phyloP scores from a whole-genome alignment of 2,113 vertebrate genomes.

The Terrapene triunguis region DNA sequence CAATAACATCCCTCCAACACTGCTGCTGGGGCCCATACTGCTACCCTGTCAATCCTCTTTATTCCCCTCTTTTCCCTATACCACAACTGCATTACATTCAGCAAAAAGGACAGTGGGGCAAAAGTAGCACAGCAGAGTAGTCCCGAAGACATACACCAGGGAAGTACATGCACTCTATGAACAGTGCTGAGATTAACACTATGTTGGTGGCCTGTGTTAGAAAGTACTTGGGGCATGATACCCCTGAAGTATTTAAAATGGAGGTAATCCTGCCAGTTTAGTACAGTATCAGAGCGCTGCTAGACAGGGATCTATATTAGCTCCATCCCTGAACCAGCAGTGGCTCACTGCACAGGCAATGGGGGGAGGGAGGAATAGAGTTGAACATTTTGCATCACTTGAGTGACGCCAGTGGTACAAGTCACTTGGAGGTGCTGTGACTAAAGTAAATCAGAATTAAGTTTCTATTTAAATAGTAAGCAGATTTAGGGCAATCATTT shows the following conservation, averaged over 20 bases:
- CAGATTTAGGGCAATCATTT: neutral
- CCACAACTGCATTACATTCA: fast-evolving
- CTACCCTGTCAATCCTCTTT: neutral
- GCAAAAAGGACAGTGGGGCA: neutral
- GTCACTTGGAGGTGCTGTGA: neutral
- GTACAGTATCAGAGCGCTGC: neutral
- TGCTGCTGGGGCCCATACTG: too few species aligned
- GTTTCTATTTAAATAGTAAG: neutral
- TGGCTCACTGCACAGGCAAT: fast-evolving
- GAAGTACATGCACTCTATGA: neutral
- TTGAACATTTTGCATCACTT: neutral
- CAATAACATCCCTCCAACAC: too few species aligned
- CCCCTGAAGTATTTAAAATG: neutral
- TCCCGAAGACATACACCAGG: fast-evolving
- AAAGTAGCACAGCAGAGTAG: fast-evolving
- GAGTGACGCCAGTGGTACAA: neutral
- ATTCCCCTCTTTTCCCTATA: neutral
- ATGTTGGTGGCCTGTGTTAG: neutral
- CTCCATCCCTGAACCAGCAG: fast-evolving
- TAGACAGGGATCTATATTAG: neutral
- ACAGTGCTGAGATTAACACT: fast-evolving
- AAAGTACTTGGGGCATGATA: neutral
- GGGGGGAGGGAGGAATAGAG: neutral
- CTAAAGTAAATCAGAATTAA: neutral
- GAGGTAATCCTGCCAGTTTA: neutral